These are phyloP conservation scores for Acleris sparsana DNA, from an alignment of 2,888 invertebrate species.

Conservation along the genomic window DNA sequence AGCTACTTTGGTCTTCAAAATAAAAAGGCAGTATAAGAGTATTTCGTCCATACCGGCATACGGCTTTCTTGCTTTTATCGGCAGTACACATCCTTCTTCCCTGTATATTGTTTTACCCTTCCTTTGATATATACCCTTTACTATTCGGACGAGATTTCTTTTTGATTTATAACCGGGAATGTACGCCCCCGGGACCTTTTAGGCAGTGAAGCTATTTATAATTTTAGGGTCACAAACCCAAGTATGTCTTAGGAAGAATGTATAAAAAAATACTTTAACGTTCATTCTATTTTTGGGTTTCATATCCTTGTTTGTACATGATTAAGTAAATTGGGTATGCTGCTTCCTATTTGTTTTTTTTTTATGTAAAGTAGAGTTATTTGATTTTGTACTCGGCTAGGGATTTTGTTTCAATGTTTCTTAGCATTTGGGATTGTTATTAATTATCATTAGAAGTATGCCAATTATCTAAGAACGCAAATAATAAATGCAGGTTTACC, in stretches of 20 bases:
- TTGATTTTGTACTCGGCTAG: too few relatives aligned
- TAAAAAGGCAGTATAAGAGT: too few relatives aligned
- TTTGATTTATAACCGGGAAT: conserved; percentile 48
- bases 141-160: conserved; percentile 47
- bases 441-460: too few relatives aligned
- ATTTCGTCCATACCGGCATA: too few relatives aligned
- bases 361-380: too few relatives aligned
- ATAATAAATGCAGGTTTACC: too few relatives aligned
- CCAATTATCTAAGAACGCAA: too few relatives aligned
- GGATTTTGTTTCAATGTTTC: too few relatives aligned
- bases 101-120: conserved; percentile 54
- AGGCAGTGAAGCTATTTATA: conserved; percentile 40
- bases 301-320: not conserved
- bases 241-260: not conserved
- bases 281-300: not conserved
- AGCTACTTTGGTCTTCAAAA: not conserved
- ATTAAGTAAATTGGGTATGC: not conserved
- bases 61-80: not conserved
- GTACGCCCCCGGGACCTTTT: conserved; percentile 35
- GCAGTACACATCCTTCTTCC: conserved; percentile 18
- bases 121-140: conserved; percentile 51
- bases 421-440: too few relatives aligned
- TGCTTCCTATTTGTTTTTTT: too few relatives aligned
- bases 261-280: not conserved
- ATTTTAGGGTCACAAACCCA: conserved; percentile 35